phyloP scores from a whole-genome alignment of 2,888 invertebrate species.

The Acronicta psi region DNA sequence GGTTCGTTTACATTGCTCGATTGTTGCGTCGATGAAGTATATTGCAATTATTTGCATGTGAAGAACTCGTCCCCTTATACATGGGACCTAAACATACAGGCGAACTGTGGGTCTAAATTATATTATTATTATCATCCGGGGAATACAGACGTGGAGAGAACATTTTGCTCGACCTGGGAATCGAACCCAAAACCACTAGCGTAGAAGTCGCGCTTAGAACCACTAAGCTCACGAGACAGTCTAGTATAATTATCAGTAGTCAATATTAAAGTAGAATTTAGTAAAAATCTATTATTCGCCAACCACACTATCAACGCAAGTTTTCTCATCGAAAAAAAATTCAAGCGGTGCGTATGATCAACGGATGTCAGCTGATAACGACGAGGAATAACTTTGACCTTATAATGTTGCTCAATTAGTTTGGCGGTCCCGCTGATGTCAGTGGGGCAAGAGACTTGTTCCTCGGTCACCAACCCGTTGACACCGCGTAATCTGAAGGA shows the following conservation, averaged over 20 bases:
- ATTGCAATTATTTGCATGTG: no score
- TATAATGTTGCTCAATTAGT: conserved; percentile 36
- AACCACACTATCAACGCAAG: conserved; percentile 10
- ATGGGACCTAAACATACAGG: no score
- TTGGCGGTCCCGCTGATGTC: conserved; percentile 8
- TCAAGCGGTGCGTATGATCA: conserved; percentile 41
- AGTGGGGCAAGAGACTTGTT: background rate
- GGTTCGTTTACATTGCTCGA: background rate
- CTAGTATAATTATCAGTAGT: no score
- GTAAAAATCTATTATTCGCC: conserved; percentile 14
- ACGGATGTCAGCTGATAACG: conserved; percentile 36
- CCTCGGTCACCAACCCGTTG: conserved; percentile 6
- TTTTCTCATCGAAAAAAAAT: conserved; percentile 23
- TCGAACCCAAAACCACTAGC: no score
- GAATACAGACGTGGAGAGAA: no score
- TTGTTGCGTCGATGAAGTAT: background rate
- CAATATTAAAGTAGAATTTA: no score
- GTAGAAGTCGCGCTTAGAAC: no score
- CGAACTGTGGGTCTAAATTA: no score
- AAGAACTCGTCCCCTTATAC: no score
- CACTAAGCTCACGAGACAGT: no score
- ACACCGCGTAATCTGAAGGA: background rate
- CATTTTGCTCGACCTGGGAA: no score
- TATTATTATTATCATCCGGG: no score
- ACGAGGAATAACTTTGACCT: conserved; percentile 32